These are phyloP conservation scores for Microvelia longipes DNA, from an alignment of 1,140 invertebrate species.

Conservation along the genomic window DNA sequence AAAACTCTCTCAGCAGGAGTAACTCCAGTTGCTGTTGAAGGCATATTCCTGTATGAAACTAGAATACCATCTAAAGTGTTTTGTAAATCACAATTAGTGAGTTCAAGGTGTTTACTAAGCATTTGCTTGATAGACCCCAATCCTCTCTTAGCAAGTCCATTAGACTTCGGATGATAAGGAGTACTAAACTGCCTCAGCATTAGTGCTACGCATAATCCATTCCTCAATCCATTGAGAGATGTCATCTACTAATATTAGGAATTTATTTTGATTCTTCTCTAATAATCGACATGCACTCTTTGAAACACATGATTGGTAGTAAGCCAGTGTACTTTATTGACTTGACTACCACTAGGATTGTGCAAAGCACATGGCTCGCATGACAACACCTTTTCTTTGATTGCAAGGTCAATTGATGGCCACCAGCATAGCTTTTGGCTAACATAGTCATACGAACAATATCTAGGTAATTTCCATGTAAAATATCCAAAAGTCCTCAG, in stretches of 20 bases:
- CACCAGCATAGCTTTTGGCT: conserved; percentile 20
- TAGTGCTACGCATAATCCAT: background rate
- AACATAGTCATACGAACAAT: conserved; percentile 25
- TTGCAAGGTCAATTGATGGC: conserved; percentile 22
- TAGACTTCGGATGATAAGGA: background rate
- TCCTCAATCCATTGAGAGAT: background rate
- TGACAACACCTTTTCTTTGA: conserved; percentile 22
- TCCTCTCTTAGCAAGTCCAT: background rate
- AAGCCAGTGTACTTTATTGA: background rate
- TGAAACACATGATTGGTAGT: background rate
- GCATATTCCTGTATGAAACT: background rate
- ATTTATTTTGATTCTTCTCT: background rate
- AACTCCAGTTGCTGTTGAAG: background rate
- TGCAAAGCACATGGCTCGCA: conserved; percentile 19
- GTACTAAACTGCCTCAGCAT: background rate
- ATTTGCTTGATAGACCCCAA: background rate
- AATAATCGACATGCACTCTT: background rate
- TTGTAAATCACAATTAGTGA: background rate
- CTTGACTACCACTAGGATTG: background rate
- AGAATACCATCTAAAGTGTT: background rate
- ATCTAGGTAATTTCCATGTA: conserved; percentile 20
- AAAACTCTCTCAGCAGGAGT: background rate
- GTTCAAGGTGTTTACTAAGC: background rate
- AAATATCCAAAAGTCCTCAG: conserved; percentile 12
- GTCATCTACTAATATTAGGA: background rate